Conservation (phyloP, 2,888 invertebrate genomes). For the Meganola albula region DNA sequence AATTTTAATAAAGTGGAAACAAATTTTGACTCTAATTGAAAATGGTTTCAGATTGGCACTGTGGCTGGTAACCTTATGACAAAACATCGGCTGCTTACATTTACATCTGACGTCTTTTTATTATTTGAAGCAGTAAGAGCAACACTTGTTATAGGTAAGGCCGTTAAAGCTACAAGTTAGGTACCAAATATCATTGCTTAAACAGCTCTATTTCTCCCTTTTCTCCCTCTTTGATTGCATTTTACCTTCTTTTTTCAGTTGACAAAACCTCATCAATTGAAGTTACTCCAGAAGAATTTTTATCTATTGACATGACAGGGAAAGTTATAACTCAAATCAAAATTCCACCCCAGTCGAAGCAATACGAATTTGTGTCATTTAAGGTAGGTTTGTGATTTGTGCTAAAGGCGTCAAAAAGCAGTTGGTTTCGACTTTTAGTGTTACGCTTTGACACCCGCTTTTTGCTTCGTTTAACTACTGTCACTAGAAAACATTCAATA, state of each 20-base stretch:
- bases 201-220: too few relatives aligned
- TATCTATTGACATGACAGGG: slow-evolving; percentile 48
- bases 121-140: slow-evolving; percentile 76
- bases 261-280: slow-evolving; percentile 26
- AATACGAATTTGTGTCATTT: slow-evolving; percentile 43
- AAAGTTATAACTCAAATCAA: slow-evolving; percentile 43
- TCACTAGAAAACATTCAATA: too few relatives aligned
- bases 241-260: slow-evolving; percentile 21
- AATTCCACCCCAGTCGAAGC: slow-evolving; percentile 45
- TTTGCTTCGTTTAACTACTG: too few relatives aligned
- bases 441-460: too few relatives aligned
- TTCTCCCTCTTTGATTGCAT: too few relatives aligned
- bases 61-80: slow-evolving; percentile 83
- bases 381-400: slow-evolving; percentile 33
- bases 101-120: slow-evolving; percentile 82
- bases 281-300: slow-evolving; percentile 46
- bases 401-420: too few relatives aligned
- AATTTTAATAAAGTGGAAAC: not conserved
- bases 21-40: too few relatives aligned
- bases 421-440: too few relatives aligned
- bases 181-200: too few relatives aligned
- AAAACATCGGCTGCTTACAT: slow-evolving; percentile 79
- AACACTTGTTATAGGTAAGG: slow-evolving; percentile 66
- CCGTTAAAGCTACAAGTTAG: too few relatives aligned
- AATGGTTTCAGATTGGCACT: slow-evolving; percentile 74